Percentiles rank a stretch among this genome's conserved stretches.
These are phyloP conservation scores for Oceanodroma tethys DNA, from an alignment of 2,113 vertebrate species.

Conservation along the genomic window DNA sequence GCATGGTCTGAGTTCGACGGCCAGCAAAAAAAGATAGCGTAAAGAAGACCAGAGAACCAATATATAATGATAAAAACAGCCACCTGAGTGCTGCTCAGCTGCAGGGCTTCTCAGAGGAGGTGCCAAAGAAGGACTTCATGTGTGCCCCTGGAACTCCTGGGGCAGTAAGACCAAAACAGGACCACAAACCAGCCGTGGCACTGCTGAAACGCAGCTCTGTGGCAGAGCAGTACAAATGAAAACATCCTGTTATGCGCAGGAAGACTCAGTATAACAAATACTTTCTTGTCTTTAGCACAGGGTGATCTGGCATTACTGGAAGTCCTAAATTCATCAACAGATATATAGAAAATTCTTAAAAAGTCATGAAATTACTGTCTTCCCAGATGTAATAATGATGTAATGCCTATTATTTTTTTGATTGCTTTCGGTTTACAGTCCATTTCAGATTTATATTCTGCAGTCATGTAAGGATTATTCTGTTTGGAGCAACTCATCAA, in stretches of 20 bases:
- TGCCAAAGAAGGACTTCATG: background rate
- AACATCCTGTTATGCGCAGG: background rate
- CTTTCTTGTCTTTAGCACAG: background rate
- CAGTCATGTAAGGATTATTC: background rate
- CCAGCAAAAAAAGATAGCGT: background rate
- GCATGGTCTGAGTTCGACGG: rapidly evolving
- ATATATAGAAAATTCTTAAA: background rate
- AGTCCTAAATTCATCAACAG: background rate
- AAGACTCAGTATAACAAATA: background rate
- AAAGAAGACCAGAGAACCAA: background rate
- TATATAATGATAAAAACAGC: background rate
- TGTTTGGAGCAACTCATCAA: background rate
- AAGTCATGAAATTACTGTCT: background rate
- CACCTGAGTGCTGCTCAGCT: background rate
- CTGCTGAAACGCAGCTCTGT: background rate
- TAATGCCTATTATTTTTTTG: background rate
- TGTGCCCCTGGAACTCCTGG: background rate
- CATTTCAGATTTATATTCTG: background rate
- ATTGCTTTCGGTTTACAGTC: background rate
- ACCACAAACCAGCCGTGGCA: background rate
- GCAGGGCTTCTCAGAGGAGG: background rate
- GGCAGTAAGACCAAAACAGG: background rate
- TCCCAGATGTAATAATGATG: background rate
- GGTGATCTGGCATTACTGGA: background rate
- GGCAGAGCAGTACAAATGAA: background rate